Evolutionary conservation across 2,797 vertebrate species (phyloP).

Genomic region (Halcyon chelicuti): DNA sequence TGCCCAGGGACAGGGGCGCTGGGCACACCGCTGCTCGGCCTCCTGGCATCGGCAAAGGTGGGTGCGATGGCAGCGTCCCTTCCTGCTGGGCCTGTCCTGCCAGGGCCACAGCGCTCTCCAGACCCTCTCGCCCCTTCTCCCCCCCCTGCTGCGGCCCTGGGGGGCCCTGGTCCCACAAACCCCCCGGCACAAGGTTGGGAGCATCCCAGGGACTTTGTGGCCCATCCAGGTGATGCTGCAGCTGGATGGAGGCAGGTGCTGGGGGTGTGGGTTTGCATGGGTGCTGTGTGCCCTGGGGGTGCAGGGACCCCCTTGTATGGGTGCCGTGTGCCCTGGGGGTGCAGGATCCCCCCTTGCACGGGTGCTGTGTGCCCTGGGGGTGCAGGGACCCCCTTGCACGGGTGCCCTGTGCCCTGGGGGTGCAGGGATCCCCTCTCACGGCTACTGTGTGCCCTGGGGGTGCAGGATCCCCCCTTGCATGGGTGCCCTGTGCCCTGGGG

Average conservation of each 20-base stretch:
- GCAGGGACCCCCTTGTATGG: not conserved
- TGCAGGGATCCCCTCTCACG: no score
- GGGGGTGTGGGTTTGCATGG: not conserved
- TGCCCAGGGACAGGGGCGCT: not conserved
- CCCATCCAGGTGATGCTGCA: not conserved
- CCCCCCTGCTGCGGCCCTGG: rapidly evolving
- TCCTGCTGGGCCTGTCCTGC: not conserved
- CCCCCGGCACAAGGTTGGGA: not conserved
- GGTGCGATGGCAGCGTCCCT: not conserved
- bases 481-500: not conserved
- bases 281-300: not conserved
- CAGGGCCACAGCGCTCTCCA: rapidly evolving
- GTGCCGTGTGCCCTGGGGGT: no score
- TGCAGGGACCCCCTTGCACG: rapidly evolving
- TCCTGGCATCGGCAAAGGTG: not conserved
- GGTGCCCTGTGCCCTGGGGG: rapidly evolving
- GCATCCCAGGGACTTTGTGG: rapidly evolving
- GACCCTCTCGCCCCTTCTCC: not conserved
- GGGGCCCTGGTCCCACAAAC: not conserved
- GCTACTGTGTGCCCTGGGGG: not conserved
- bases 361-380: rapidly evolving
- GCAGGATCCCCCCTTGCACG: rapidly evolving
- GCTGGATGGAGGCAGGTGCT: rapidly evolving
- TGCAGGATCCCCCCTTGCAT: not conserved
- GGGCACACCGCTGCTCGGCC: not conserved